phyloP scores from a whole-genome alignment of 2,113 vertebrate genomes.

The Notiomystis cincta region DNA sequence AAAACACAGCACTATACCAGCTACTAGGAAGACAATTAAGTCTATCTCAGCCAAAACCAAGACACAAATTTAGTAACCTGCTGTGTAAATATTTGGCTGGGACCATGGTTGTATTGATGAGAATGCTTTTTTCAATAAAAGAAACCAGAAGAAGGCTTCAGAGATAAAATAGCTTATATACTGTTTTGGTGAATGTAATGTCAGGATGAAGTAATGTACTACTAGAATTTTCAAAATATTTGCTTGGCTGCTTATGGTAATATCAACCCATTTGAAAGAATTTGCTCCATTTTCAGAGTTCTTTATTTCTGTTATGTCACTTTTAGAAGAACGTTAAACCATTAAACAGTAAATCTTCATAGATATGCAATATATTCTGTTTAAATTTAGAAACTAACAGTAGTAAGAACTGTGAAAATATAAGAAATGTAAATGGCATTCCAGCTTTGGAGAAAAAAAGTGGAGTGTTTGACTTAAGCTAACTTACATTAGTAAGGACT shows the following conservation, averaged over 20 bases:
- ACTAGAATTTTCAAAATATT: neutral
- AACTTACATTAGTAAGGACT: neutral
- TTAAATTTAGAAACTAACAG: neutral
- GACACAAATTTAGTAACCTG: neutral
- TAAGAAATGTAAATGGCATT: neutral
- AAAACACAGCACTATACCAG: neutral
- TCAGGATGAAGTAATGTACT: neutral
- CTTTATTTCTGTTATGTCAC: neutral
- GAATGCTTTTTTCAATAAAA: neutral
- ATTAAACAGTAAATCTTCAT: neutral
- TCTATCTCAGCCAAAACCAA: neutral
- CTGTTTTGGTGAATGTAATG: neutral
- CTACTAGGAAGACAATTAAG: neutral
- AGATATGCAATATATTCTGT: neutral
- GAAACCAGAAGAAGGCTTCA: neutral
- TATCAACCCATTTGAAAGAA: neutral
- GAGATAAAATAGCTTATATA: neutral
- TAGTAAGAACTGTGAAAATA: neutral
- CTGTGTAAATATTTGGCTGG: neutral
- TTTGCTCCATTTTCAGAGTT: neutral
- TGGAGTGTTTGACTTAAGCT: neutral
- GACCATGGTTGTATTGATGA: neutral
- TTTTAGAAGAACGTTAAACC: neutral
- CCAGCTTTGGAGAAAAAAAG: neutral
- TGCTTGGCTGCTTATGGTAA: neutral